These are phyloP conservation scores for Idaea biselata DNA, from an alignment of 2,888 invertebrate species.

Conservation along the genomic window DNA sequence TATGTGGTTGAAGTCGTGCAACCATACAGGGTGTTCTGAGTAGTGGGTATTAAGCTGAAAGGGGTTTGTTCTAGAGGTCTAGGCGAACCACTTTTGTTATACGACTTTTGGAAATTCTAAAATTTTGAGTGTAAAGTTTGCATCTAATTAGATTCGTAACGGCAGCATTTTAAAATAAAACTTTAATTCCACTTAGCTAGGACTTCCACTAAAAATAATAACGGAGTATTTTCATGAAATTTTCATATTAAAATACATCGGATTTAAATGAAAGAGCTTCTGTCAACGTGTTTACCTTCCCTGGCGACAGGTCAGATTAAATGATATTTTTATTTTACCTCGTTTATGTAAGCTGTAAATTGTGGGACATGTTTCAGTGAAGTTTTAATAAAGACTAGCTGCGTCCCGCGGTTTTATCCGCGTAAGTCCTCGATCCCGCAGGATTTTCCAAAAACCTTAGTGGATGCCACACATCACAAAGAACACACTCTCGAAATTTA, in stretches of 20 bases:
- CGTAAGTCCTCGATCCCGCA: neutral
- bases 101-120: too few species aligned
- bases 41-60: too few species aligned
- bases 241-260: constrained; percentile 4
- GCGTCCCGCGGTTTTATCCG: neutral
- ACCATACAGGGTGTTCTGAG: too few species aligned
- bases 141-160: too few species aligned
- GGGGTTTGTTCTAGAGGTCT: too few species aligned
- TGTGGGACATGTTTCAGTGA: neutral
- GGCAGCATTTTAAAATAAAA: neutral
- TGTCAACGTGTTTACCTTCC: neutral
- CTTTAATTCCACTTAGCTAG: neutral
- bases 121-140: too few species aligned
- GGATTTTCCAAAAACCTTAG: neutral
- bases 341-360: constrained; percentile 7
- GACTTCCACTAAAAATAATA: neutral
- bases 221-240: neutral
- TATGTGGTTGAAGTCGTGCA: too few species aligned
- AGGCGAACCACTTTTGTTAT: too few species aligned
- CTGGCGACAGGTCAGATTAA: neutral
- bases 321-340: neutral
- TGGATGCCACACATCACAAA: too few species aligned
- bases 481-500: too few species aligned
- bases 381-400: neutral
- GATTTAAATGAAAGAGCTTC: constrained; percentile 1